These are phyloP conservation scores for Calephelis virginiensis DNA, from an alignment of 1,140 invertebrate species.

Conservation along the genomic window DNA sequence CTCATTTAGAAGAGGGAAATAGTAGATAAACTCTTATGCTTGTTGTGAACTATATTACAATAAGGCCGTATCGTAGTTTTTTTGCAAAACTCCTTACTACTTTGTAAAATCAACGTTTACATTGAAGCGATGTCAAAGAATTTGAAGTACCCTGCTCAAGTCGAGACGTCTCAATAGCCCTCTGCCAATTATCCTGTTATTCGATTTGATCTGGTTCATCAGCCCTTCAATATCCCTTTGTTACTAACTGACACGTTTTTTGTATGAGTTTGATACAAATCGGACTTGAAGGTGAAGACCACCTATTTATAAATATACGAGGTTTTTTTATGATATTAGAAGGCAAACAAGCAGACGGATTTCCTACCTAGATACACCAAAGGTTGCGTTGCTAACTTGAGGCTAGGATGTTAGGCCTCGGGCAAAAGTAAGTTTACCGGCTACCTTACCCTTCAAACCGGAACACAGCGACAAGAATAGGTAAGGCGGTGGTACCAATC, in stretches of 20 bases:
- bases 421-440: too few relatives aligned
- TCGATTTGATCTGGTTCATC: slow-evolving; percentile 48
- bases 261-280: not conserved
- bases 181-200: slow-evolving; percentile 47
- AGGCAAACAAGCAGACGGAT: too few relatives aligned
- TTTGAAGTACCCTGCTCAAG: slow-evolving; percentile 17
- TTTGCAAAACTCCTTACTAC: not conserved
- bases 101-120: slow-evolving; percentile 1
- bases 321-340: too few relatives aligned
- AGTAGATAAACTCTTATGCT: too few relatives aligned
- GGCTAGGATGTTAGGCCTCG: too few relatives aligned
- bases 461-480: too few relatives aligned
- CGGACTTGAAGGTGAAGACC: not conserved
- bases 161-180: slow-evolving; percentile 39
- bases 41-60: too few relatives aligned
- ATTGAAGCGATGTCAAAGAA: not conserved
- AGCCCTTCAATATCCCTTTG: slow-evolving; percentile 34
- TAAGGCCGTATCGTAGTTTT: not conserved
- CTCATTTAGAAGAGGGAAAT: too few relatives aligned
- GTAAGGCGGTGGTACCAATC: too few relatives aligned
- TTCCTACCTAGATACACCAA: too few relatives aligned
- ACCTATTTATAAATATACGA: not conserved
- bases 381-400: too few relatives aligned
- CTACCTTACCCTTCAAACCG: too few relatives aligned
- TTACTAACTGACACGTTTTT: slow-evolving; percentile 38